These are phyloP conservation scores for Psittacara wagleri DNA, from an alignment of 2,113 vertebrate species.

Conservation along the genomic window DNA sequence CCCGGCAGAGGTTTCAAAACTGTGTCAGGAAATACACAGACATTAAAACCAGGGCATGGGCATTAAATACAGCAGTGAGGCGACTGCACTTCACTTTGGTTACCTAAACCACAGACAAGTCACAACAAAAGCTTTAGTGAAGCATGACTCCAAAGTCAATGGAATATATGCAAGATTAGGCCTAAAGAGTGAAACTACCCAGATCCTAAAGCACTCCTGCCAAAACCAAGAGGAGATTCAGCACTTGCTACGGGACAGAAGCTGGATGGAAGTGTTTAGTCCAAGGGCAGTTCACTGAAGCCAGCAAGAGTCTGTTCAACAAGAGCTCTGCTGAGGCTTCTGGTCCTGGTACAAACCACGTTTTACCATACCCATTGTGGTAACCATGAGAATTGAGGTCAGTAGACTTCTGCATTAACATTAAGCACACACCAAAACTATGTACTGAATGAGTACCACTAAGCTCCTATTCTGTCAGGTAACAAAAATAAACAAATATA, in stretches of 20 bases:
- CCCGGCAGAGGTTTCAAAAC: neutral
- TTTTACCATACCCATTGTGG: accelerated
- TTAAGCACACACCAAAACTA: neutral
- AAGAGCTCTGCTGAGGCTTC: neutral
- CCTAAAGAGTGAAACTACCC: neutral
- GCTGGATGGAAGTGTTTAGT: neutral
- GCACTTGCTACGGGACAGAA: accelerated
- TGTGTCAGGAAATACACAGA: neutral
- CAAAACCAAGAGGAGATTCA: neutral
- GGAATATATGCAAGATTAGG: neutral
- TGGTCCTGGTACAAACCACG: accelerated
- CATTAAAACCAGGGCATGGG: neutral
- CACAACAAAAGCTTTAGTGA: neutral
- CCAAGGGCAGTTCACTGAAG: neutral
- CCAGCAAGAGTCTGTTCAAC: accelerated
- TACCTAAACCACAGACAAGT: neutral
- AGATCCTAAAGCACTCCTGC: neutral
- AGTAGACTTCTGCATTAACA: accelerated
- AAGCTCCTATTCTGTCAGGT: neutral
- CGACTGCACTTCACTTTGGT: neutral
- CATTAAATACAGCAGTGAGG: neutral
- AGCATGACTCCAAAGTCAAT: accelerated
- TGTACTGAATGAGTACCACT: neutral
- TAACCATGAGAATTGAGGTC: accelerated
- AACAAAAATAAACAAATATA: neutral